Evolutionary conservation across 2,113 vertebrate species (phyloP), one percentile per base, ranked within the genome.

Genomic region (Micromys minutus): DNA sequence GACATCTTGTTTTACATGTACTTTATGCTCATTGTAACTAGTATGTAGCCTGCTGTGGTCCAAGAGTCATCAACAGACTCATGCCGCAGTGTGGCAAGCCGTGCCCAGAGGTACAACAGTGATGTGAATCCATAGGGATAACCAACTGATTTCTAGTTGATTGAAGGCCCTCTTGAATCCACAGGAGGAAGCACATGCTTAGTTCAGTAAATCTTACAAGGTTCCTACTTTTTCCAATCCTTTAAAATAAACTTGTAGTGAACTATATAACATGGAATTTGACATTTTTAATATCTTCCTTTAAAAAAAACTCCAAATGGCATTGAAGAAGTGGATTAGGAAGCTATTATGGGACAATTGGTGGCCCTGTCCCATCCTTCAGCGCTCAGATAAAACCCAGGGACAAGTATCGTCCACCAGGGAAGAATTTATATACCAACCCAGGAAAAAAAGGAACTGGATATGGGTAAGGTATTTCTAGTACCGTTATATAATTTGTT

Each of bases 361-460:
- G 99, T 50, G 99, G 99, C 29, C 98, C 99, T 0, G 17, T 98
- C 19, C 90, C 98, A 31, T 98, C 98, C 90, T 98, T 99, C 98
- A 99, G 99, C 95, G 95, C 98, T 2, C 90, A 98, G 77, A 9
- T 65, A 21, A 98, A 96, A 91, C 92, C 97, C 47, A 98, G n/a
- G 85, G 98, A 97, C 87, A 95, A 95, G 45, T 98, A 98, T 47
- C 21, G 96, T 90, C 87, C 98, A 69, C 98, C 98, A 84, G 98
- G 99, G 61, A 99, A 98, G 97, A 99, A 99, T 97, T 96, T 99
- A 50, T 98, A 98, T 93, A 99, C 99, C 83, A 99, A 91, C 96
- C 99, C 99, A 52, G 97, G 98, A 47, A 99, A 99, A 97, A 99
- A 98, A 94, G 99, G 99, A 97, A 99, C 98, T 89, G 99, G 99